Evolutionary conservation across 2,888 invertebrate species (phyloP).

Genomic region (Pachliopta kotzebuea): DNA sequence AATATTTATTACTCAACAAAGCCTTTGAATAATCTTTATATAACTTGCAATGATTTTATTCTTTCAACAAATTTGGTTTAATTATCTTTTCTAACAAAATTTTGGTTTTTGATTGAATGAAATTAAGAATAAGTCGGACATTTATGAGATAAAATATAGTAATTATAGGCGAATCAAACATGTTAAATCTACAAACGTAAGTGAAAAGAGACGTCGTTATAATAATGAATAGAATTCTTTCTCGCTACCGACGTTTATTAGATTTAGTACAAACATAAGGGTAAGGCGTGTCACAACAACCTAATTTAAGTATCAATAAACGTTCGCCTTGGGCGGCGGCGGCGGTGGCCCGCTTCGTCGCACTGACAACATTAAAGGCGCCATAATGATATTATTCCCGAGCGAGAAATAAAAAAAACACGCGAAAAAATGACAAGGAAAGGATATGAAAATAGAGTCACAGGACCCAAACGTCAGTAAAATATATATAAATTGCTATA

Average conservation of each 20-base stretch:
- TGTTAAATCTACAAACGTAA: neutral
- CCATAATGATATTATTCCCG: constrained; percentile 80
- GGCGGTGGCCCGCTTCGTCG: constrained; percentile 57
- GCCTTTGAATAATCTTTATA: no score
- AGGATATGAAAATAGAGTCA: constrained; percentile 55
- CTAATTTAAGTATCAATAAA: constrained; percentile 81
- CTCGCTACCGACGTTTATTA: constrained; percentile 73
- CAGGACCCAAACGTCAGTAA: constrained; percentile 44
- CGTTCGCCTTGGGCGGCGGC: constrained; percentile 78
- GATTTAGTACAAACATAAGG: constrained; percentile 79
- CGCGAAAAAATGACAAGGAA: constrained; percentile 74
- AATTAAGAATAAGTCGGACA: no score
- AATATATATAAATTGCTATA: constrained; percentile 65
- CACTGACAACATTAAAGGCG: constrained; percentile 80
- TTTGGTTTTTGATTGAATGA: no score
- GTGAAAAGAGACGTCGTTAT: constrained; percentile 22
- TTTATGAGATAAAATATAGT: no score
- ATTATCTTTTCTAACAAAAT: no score
- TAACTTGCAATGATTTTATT: no score
- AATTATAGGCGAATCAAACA: constrained; percentile 34
- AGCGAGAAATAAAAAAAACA: constrained; percentile 68
- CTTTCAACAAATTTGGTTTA: no score
- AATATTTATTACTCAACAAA: no score
- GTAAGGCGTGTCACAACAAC: constrained; percentile 80
- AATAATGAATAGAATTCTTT: constrained; percentile 66